Percentiles rank a stretch among this genome's conserved stretches.
These are phyloP conservation scores for Lasiommata megera DNA, from an alignment of 2,888 invertebrate genomes.

Conservation along the genomic window DNA sequence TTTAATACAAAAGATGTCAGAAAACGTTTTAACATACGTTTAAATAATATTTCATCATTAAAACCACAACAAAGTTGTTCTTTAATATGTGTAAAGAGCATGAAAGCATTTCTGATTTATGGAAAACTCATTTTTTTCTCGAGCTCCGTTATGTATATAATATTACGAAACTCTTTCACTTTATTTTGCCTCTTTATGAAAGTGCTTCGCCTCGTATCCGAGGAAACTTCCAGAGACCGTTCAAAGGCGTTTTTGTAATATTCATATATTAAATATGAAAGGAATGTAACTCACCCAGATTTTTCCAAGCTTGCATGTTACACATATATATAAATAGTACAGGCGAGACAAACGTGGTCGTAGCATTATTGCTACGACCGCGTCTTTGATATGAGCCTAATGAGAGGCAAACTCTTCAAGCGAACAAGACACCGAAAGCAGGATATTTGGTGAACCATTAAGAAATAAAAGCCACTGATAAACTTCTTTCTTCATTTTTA, in stretches of 20 bases:
- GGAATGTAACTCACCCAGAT: no score
- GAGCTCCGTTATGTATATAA: neutral
- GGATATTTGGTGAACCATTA: no score
- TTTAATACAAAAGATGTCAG: neutral
- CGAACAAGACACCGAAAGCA: no score
- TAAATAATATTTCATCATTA: neutral
- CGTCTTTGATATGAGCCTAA: no score
- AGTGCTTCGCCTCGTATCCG: neutral
- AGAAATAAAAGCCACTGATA: no score
- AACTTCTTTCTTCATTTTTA: no score
- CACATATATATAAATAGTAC: no score
- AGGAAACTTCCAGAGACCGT: neutral
- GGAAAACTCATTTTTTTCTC: neutral
- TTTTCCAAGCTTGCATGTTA: no score
- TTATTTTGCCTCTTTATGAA: neutral
- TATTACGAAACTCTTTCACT: neutral
- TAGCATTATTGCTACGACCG: no score
- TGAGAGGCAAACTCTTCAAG: no score
- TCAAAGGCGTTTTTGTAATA: constrained; percentile 1
- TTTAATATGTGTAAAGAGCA: neutral
- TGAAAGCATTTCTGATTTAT: neutral
- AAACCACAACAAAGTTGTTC: neutral
- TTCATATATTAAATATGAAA: neutral
- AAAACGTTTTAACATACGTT: neutral
- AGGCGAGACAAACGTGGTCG: no score